Evolutionary conservation across 2,797 vertebrate species (phyloP).

Genomic region (Poecilia wingei): DNA sequence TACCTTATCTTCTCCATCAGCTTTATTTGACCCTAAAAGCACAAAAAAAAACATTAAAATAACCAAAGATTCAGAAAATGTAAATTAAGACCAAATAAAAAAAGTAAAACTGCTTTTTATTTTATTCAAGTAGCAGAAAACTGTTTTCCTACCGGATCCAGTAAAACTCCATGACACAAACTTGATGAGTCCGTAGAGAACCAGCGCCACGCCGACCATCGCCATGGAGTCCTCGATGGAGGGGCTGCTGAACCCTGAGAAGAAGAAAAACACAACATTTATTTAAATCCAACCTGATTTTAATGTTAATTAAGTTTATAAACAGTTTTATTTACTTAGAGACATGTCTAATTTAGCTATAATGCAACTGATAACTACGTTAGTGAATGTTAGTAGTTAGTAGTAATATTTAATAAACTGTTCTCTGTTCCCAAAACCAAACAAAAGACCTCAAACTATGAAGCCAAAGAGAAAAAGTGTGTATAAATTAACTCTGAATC

Average conservation of each 20-base stretch:
- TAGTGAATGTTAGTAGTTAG: not conserved
- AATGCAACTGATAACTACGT: not conserved
- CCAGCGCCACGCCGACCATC: constrained; percentile 86
- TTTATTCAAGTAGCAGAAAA: not conserved
- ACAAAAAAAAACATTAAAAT: constrained; percentile 24
- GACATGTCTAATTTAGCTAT: not conserved
- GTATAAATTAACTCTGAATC: not conserved
- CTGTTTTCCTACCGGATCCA: constrained; percentile 66
- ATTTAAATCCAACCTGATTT: not conserved
- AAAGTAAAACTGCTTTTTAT: not conserved
- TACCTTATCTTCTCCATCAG: constrained; percentile 66
- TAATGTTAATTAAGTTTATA: no score
- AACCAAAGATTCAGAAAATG: not conserved
- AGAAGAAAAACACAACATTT: not conserved
- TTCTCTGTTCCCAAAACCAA: not conserved
- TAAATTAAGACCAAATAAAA: not conserved
- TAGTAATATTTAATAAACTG: not conserved
- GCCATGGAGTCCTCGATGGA: constrained; percentile 86
- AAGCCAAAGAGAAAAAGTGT: not conserved
- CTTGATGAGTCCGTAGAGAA: constrained; percentile 85
- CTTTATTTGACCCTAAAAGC: constrained; percentile 52
- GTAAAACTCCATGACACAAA: constrained; percentile 74
- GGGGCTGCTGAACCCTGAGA: constrained; percentile 79
- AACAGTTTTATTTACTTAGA: no score
- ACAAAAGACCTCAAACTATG: not conserved